phyloP scores from a whole-genome alignment of 2,888 invertebrate genomes.

The Drosophila dives region DNA sequence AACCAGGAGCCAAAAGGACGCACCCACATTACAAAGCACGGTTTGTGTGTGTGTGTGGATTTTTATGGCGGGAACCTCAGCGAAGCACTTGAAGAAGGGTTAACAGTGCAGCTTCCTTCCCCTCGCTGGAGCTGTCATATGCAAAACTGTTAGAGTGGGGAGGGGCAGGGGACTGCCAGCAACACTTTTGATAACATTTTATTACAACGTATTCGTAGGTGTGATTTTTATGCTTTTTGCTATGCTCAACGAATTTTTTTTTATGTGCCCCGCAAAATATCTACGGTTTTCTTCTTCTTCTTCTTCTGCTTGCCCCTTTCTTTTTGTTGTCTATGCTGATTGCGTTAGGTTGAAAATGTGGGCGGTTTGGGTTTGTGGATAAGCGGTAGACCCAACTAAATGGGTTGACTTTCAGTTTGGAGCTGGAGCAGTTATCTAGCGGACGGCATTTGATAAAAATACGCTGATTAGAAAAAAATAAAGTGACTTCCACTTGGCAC shows the following conservation, averaged over 20 bases:
- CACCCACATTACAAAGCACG: conserved; percentile 63
- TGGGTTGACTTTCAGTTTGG: conserved; percentile 37
- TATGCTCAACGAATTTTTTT: conserved; percentile 75
- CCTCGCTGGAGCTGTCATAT: conserved; percentile 66
- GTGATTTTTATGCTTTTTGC: conserved; percentile 83
- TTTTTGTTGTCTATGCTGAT: conserved; percentile 72
- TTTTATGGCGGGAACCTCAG: conserved; percentile 69
- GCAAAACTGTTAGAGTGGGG: conserved; percentile 61
- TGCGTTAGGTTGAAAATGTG: conserved; percentile 43
- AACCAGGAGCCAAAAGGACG: conserved; percentile 47
- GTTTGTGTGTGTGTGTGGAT: conserved; percentile 58
- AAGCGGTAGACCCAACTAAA: conserved; percentile 12
- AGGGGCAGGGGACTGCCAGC: conserved; percentile 45
- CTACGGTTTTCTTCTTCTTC: conserved; percentile 20
- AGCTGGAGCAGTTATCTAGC: conserved; percentile 4
- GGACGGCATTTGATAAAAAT: conserved; percentile 35
- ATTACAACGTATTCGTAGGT: conserved; percentile 80
- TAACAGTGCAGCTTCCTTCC: conserved; percentile 68
- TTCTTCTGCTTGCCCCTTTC: conserved; percentile 18
- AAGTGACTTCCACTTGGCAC: conserved; percentile 26
- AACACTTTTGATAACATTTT: conserved; percentile 82
- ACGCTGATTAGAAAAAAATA: conserved; percentile 54
- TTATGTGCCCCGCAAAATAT: conserved; percentile 53
- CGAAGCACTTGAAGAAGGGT: conserved; percentile 66
- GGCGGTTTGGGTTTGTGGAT: neutral